Evolutionary conservation across 2,797 vertebrate genomes (phyloP).

Genomic region (Typhlichthys subterraneus): DNA sequence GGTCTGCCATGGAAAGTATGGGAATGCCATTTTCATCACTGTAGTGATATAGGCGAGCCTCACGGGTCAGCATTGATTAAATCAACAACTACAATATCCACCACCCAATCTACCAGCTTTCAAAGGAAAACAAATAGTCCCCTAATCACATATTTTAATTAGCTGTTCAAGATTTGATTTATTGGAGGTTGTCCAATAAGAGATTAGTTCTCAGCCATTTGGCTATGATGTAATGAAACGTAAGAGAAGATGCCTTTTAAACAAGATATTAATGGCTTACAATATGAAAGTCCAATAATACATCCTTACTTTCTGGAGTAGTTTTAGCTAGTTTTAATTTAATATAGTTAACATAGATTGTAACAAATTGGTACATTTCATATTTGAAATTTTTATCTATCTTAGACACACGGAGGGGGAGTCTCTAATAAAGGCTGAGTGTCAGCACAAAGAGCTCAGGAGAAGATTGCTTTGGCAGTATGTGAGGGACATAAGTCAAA

Average conservation of each 20-base stretch:
- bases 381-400: too few species aligned
- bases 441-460: too few species aligned
- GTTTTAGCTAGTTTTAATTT: too few species aligned
- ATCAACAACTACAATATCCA: slow-evolving; percentile 61
- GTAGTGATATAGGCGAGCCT: slow-evolving; percentile 43
- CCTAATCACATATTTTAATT: slow-evolving; percentile 70
- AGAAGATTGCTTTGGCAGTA: too few species aligned
- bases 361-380: too few species aligned
- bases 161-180: slow-evolving; percentile 73
- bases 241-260: slow-evolving; percentile 43
- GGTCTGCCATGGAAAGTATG: slow-evolving; percentile 41
- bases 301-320: background rate
- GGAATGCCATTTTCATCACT: slow-evolving; percentile 48
- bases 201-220: slow-evolving; percentile 59
- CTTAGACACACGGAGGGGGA: too few species aligned
- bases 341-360: too few species aligned
- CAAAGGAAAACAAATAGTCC: slow-evolving; percentile 47
- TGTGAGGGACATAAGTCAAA: too few species aligned
- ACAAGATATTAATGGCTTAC: slow-evolving; percentile 46
- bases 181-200: slow-evolving; percentile 69
- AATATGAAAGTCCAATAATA: background rate
- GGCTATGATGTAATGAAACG: slow-evolving; percentile 54
- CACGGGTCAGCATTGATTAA: slow-evolving; percentile 62
- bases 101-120: slow-evolving; percentile 55
- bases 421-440: too few species aligned